These are phyloP conservation scores for Trichopria drosophilae DNA, from an alignment of 2,888 invertebrate species.

Conservation along the genomic window DNA sequence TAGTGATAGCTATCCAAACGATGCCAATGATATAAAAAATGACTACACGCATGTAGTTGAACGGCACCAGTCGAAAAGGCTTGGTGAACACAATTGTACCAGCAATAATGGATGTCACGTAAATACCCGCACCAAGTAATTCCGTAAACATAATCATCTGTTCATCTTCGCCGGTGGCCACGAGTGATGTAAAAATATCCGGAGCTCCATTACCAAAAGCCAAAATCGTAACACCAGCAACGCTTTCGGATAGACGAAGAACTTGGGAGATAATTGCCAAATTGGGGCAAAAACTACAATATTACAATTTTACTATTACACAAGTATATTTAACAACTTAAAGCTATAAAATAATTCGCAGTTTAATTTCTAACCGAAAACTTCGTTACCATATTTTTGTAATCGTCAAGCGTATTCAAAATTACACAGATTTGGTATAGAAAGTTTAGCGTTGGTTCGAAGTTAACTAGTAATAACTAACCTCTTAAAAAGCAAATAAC, in stretches of 20 bases:
- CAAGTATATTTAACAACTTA: too few relatives aligned
- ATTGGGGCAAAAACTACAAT: constrained; percentile 62
- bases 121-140: constrained; percentile 64
- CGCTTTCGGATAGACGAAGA: constrained; percentile 61
- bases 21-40: constrained; percentile 55
- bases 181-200: constrained; percentile 68
- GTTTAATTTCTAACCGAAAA: too few relatives aligned
- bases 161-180: constrained; percentile 58
- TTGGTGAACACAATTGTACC: constrained; percentile 61
- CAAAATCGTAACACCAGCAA: constrained; percentile 70
- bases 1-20: constrained; percentile 60
- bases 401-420: too few relatives aligned
- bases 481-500: too few relatives aligned
- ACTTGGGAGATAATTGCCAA: constrained; percentile 59
- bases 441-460: too few relatives aligned
- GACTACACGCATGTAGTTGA: constrained; percentile 47
- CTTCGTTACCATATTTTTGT: too few relatives aligned
- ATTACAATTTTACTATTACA: too few relatives aligned
- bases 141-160: constrained; percentile 57
- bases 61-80: constrained; percentile 59
- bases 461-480: too few relatives aligned
- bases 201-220: constrained; percentile 74
- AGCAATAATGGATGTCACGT: constrained; percentile 65
- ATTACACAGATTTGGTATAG: too few relatives aligned
- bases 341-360: too few relatives aligned